Evolutionary conservation across 2,888 invertebrate species (phyloP).

Genomic region (Platypus cylindrus): DNA sequence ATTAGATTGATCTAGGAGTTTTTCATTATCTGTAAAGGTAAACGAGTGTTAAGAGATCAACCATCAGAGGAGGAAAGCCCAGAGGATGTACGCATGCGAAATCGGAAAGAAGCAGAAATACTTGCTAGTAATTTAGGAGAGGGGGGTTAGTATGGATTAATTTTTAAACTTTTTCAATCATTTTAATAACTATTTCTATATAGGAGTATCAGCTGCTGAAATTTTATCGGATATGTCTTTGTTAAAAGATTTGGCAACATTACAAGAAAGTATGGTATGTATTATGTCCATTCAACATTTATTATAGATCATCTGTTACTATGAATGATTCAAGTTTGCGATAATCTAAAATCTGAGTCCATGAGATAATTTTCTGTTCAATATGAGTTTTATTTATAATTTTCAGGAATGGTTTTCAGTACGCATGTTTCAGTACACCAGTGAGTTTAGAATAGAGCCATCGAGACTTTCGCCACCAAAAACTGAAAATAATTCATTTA

Average conservation of each 20-base stretch:
- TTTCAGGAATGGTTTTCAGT: constrained; percentile 67
- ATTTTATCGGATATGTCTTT: constrained; percentile 75
- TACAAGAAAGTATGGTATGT: constrained; percentile 81
- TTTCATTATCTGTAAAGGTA: constrained; percentile 6
- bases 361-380: too few relatives aligned
- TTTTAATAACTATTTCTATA: neutral
- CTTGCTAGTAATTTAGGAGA: constrained; percentile 80
- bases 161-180: neutral
- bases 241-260: constrained; percentile 71
- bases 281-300: neutral
- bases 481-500: constrained; percentile 26
- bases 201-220: constrained; percentile 63
- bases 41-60: constrained; percentile 33
- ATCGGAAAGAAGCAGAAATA: constrained; percentile 83
- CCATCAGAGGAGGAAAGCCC: constrained; percentile 63
- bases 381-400: constrained; percentile 8
- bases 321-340: too few relatives aligned
- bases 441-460: constrained; percentile 42
- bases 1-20: neutral
- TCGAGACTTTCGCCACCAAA: constrained; percentile 31
- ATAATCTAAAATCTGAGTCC: too few relatives aligned
- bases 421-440: constrained; percentile 47
- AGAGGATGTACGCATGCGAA: constrained; percentile 63
- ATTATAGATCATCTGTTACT: neutral
- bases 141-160: constrained; percentile 37